Conservation (phyloP, 2,113 vertebrate genomes). For the Orientallactaga bullata region DNA sequence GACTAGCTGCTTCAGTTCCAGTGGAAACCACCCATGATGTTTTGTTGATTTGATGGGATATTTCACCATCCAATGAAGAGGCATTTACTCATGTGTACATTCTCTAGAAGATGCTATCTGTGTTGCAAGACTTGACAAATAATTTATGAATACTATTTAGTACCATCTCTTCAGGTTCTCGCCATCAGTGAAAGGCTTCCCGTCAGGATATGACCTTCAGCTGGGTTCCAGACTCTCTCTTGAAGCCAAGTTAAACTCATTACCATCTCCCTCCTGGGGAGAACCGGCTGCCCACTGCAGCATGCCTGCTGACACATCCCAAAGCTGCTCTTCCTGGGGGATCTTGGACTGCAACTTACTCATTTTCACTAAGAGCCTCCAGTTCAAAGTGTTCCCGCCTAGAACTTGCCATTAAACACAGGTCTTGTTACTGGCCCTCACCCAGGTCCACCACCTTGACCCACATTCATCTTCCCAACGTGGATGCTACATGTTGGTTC, state of each 20-base stretch:
- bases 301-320: background rate
- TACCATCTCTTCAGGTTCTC: background rate
- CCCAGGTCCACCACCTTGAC: background rate
- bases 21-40: background rate
- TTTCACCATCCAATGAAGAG: background rate
- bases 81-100: background rate
- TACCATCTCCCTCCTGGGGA: background rate
- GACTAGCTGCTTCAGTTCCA: background rate
- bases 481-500: background rate
- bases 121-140: constrained; percentile 39
- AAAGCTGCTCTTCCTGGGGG: background rate
- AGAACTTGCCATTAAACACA: background rate
- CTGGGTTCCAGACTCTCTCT: background rate
- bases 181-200: constrained; percentile 39
- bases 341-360: background rate
- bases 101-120: constrained; percentile 43
- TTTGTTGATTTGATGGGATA: background rate
- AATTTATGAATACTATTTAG: constrained; percentile 57
- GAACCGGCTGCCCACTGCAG: background rate
- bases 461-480: too few species aligned
- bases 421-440: background rate
- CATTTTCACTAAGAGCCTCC: background rate
- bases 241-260: constrained; percentile 15
- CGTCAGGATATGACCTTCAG: constrained; percentile 12
- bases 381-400: background rate